Percentiles rank a stretch among this genome's conserved stretches.
These are phyloP conservation scores for Clarias fuscus DNA, from an alignment of 2,797 vertebrate species.

Conservation along the genomic window DNA sequence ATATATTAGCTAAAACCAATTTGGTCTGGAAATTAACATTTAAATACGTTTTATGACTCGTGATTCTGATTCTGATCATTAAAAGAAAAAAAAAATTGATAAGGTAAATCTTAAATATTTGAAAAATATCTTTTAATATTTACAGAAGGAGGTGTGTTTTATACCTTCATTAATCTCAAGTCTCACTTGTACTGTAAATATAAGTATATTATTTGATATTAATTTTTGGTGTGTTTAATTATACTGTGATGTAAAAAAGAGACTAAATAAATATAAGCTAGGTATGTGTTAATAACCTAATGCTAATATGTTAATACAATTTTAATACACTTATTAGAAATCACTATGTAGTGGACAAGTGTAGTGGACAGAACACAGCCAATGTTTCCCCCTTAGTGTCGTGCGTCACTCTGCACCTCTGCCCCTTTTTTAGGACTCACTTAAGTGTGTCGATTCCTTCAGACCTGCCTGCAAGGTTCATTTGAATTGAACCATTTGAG, in stretches of 20 bases:
- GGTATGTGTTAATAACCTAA: not conserved
- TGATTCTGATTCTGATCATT: not conserved
- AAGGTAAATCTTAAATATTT: not conserved
- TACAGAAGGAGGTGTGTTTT: not conserved
- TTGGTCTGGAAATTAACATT: not conserved
- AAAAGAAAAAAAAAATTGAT: not conserved
- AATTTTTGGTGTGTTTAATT: not conserved
- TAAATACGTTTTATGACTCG: not conserved
- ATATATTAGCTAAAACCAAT: not conserved
- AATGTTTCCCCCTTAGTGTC: not conserved
- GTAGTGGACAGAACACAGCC: not conserved
- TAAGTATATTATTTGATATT: not conserved
- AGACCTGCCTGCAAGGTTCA: not conserved
- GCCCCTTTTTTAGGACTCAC: slow-evolving; percentile 3
- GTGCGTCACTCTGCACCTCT: slow-evolving; percentile 27
- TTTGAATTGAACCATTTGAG: not conserved
- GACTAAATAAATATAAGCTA: not conserved
- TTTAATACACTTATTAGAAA: not conserved
- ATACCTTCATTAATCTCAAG: not conserved
- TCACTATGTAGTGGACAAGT: not conserved
- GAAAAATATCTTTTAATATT: not conserved
- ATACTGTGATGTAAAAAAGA: not conserved
- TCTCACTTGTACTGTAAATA: not conserved
- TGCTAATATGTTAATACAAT: not conserved
- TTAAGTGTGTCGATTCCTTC: slow-evolving; percentile 16